Conservation (phyloP, 2,797 vertebrate genomes). For the Nannoperca australis region DNA sequence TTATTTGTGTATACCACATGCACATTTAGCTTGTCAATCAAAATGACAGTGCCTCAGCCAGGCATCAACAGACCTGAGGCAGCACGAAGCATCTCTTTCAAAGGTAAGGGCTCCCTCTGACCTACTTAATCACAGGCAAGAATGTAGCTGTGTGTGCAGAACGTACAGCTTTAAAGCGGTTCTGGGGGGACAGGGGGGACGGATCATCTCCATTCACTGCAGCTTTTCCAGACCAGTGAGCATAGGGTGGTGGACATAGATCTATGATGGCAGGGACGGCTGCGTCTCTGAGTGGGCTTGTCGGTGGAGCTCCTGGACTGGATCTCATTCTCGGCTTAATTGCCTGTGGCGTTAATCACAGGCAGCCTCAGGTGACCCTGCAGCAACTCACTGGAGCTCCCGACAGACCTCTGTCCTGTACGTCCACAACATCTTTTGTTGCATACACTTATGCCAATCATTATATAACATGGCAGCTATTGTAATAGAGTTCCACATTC, state of each 20-base stretch:
- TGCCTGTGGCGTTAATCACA: constrained; percentile 52
- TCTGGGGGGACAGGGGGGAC: constrained; percentile 40
- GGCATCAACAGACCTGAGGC: constrained; percentile 51
- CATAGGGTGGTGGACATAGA: constrained; percentile 68
- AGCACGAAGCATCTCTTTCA: constrained; percentile 50
- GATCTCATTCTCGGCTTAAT: constrained; percentile 64
- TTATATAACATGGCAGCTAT: constrained; percentile 4
- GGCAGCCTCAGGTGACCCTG: constrained; percentile 51
- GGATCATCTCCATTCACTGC: constrained; percentile 79
- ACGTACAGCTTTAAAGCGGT: constrained; percentile 75
- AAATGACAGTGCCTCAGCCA: constrained; percentile 20
- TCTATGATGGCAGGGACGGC: constrained; percentile 70
- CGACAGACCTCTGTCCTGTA: background rate
- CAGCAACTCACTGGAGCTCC: constrained; percentile 12
- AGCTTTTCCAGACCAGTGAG: constrained; percentile 79
- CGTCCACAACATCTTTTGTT: constrained; percentile 5
- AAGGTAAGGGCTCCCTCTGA: constrained; percentile 76
- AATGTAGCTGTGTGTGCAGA: constrained; percentile 81
- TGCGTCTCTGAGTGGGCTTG: constrained; percentile 63
- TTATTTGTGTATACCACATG: background rate
- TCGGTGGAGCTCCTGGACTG: constrained; percentile 60
- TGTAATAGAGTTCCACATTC: constrained; percentile 31
- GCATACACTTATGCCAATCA: constrained; percentile 15
- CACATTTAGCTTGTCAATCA: constrained; percentile 1
- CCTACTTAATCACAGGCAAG: constrained; percentile 73